phyloP scores from a whole-genome alignment of 2,888 invertebrate genomes.

The Philereme transversata region DNA sequence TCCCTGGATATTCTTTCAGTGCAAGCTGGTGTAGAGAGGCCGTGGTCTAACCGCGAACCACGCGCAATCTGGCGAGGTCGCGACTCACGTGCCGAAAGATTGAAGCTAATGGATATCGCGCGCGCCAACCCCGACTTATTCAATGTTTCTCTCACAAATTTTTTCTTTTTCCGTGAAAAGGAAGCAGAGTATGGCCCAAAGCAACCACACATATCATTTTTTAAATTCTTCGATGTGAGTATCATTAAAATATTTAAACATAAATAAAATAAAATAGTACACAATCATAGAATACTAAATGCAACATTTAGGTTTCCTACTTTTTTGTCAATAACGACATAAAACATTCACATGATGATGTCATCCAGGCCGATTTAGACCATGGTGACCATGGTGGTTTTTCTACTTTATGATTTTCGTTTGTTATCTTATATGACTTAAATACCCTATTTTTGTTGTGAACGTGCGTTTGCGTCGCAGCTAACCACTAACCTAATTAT shows the following conservation, averaged over 20 bases:
- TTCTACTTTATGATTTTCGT: too few species aligned
- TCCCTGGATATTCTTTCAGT: constrained; percentile 95
- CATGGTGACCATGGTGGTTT: too few species aligned
- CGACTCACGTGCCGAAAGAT: constrained; percentile 93
- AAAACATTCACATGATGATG: too few species aligned
- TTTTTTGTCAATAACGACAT: too few species aligned
- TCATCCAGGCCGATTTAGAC: too few species aligned
- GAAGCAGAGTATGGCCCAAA: constrained; percentile 94
- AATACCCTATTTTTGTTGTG: too few species aligned
- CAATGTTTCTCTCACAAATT: constrained; percentile 96
- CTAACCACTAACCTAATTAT: too few species aligned
- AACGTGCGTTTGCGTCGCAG: too few species aligned
- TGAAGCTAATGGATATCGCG: constrained; percentile 92
- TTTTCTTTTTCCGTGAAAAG: constrained; percentile 96
- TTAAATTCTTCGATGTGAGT: constrained; percentile 96
- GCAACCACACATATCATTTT: constrained; percentile 93
- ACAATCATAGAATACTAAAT: too few species aligned
- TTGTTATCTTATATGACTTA: too few species aligned
- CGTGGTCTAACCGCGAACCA: constrained; percentile 90
- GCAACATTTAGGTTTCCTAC: too few species aligned
- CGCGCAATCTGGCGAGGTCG: constrained; percentile 96
- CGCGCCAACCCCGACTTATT: constrained; percentile 88
- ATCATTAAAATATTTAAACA: neutral
- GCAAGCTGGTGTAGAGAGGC: constrained; percentile 88
- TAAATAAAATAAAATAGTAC: too few species aligned